Evolutionary conservation across 2,888 invertebrate genomes (phyloP), one percentile per base, ranked within the genome.

Genomic region (Cosmia pyralina): DNA sequence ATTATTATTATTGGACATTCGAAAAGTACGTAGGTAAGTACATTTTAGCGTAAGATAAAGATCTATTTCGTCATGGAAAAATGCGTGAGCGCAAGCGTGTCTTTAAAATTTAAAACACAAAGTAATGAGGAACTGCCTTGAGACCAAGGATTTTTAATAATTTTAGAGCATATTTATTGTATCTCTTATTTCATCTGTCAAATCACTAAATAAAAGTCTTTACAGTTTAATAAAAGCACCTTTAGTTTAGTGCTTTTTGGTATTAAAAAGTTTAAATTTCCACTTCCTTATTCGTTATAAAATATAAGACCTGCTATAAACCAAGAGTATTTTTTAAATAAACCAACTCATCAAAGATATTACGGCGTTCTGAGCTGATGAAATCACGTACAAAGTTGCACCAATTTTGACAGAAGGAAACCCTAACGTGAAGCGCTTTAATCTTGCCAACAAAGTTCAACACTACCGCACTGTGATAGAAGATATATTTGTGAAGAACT

Each of bases 401-500:
- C 66, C 73, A 82, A 79, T 81, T 85, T 84, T 79, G 82, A 85
- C 78, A 84, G 74, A 38, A 59, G 62, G 62, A 72, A 81, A 63
- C 76, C 70, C 55, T 80, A 70, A 80, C 66, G 68, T 66, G 48
- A 50, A 81, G 64, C 83, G 73, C 75, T 85, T 84, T 83, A 87
- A 88, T 88, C 81, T 82, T 66, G 59, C 72, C 84, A 79, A 79
- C 82, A 83, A 77, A 85, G 81, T 82, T 83, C 76, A 83, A 79
- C 83, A 80, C 82, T 82, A 80, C 60, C 67, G 72, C 83, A 78
- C 79, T 85, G 83, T 79, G 82, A 85, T 85, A 85, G 72, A 85
- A 84, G 81, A 83, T 83, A 85, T 83, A 88, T 87, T 86, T 86
- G 87, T 82, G 75, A 83, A 82, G 79, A 86, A 78, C 86, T 85